Evolutionary conservation across 1,140 invertebrate species (phyloP).

Genomic region (Pogonus chalceus): DNA sequence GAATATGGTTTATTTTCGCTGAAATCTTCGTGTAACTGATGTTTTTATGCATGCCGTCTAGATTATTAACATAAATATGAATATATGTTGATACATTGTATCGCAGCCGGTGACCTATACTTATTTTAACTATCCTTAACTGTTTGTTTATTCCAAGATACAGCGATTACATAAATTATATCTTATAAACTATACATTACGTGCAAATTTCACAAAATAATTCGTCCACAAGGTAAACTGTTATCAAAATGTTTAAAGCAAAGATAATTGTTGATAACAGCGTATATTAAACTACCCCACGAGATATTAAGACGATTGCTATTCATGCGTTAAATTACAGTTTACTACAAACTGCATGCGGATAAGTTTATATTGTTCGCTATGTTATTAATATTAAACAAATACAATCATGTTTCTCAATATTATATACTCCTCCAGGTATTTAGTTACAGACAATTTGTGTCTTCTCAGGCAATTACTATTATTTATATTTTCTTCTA

Average conservation of each 20-base stretch:
- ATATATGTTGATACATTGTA: constrained; percentile 2
- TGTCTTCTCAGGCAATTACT: too few relatives aligned
- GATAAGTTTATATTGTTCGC: too few relatives aligned
- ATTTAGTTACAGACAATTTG: too few relatives aligned
- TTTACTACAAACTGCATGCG: too few relatives aligned
- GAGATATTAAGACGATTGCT: neutral
- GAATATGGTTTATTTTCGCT: too few relatives aligned
- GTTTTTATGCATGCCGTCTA: too few relatives aligned
- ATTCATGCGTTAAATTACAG: neutral
- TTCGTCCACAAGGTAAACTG: neutral
- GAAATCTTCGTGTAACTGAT: too few relatives aligned
- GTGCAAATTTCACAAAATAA: constrained; percentile 5
- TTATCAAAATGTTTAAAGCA: neutral
- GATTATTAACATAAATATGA: neutral
- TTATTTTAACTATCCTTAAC: neutral
- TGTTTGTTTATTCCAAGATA: constrained; percentile 4
- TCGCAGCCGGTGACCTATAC: constrained; percentile 1
- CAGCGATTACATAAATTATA: constrained; percentile 4
- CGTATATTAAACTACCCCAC: neutral
- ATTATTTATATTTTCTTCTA: too few relatives aligned
- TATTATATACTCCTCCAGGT: too few relatives aligned
- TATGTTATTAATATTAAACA: too few relatives aligned
- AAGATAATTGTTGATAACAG: constrained; percentile 3
- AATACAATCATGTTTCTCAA: too few relatives aligned
- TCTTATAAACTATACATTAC: neutral